Conservation (phyloP, 2,113 vertebrate genomes). For the Limnothrissa miodon region DNA sequence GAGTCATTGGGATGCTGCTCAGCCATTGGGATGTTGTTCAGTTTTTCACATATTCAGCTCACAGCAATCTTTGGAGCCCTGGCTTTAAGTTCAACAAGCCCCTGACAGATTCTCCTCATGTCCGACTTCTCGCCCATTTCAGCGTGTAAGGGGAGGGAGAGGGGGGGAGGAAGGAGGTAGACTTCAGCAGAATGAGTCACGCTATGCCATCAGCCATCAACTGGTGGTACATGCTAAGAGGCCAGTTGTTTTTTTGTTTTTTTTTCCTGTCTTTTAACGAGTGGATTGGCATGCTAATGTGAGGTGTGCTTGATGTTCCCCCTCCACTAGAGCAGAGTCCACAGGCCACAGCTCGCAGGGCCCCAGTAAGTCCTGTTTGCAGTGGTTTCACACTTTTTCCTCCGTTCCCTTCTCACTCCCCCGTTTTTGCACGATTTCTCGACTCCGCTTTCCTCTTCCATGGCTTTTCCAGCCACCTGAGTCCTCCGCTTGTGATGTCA, state of each 20-base stretch:
- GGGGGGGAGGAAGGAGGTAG: too few relatives aligned
- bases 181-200: too few relatives aligned
- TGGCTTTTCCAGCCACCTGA: neutral
- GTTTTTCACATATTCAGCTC: neutral
- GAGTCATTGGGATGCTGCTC: neutral
- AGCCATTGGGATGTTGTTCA: neutral
- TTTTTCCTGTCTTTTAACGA: neutral
- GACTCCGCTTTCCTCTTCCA: neutral
- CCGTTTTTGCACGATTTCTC: neutral
- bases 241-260: neutral
- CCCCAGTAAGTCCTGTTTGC: constrained; percentile 85
- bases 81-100: too few relatives aligned
- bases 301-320: constrained; percentile 62
- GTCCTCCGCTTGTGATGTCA: neutral
- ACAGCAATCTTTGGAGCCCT: neutral
- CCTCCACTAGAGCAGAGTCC: constrained; percentile 86
- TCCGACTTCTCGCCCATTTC: neutral
- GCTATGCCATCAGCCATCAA: too few relatives aligned
- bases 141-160: too few relatives aligned
- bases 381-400: constrained; percentile 47
- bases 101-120: neutral
- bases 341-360: constrained; percentile 75
- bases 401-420: neutral
- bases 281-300: constrained; percentile 54
- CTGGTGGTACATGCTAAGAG: neutral